Conservation (phyloP, 2,113 vertebrate genomes). For the Grallaria varia region DNA sequence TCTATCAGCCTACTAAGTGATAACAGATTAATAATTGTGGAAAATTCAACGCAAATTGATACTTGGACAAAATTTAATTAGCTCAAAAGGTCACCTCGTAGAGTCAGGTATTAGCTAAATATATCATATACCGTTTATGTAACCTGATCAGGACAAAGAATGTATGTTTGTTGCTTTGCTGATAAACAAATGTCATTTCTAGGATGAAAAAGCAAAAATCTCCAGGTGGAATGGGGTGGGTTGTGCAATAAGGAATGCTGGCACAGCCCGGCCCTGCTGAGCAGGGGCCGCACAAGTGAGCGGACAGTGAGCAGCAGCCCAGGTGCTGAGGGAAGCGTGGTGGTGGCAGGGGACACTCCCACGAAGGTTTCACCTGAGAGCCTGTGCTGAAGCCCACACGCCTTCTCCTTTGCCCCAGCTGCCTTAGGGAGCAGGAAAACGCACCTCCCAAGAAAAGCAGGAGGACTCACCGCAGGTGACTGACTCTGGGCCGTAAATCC, state of each 20-base stretch:
- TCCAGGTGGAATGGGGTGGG: accelerated
- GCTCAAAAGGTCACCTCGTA: background rate
- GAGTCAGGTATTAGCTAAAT: background rate
- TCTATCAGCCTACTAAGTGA: background rate
- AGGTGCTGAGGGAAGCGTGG: accelerated
- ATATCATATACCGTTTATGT: background rate
- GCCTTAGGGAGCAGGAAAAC: background rate
- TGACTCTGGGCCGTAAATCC: background rate
- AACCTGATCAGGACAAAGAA: background rate
- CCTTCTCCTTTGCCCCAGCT: background rate
- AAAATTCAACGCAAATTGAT: background rate
- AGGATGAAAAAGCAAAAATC: background rate
- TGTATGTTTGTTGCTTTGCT: background rate
- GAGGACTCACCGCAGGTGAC: accelerated
- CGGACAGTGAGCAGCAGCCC: background rate
- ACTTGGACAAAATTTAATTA: background rate
- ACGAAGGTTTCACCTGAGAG: background rate
- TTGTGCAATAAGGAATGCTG: background rate
- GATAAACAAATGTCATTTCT: background rate
- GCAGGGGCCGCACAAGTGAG: background rate
- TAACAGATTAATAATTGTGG: background rate
- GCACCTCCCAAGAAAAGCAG: background rate
- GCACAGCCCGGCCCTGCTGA: background rate
- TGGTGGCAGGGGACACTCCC: background rate
- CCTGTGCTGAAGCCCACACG: accelerated